Evolutionary conservation across 2,113 vertebrate genomes (phyloP), one percentile per base, ranked within the genome.

Genomic region (Chloebia gouldiae): DNA sequence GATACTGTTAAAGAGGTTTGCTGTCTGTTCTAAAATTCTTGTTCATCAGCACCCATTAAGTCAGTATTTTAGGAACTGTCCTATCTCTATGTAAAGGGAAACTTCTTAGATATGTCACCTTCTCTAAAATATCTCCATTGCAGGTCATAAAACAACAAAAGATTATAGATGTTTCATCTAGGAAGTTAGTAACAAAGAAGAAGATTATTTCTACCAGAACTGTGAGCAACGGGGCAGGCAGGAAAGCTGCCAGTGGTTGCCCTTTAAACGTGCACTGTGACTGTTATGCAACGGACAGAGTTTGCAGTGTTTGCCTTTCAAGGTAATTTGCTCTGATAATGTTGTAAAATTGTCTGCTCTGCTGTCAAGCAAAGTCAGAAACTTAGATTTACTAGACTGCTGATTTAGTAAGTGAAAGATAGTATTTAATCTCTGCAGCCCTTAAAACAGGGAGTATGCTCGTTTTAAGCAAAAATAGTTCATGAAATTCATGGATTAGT

Each of bases 231-330:
- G 96, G 95, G 84, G 94, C 98, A 72, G 97, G 97, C 89, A 97
- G 96, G 78, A 99, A 97, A 96, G 81, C 97, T 92, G 56, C 94
- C 72, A 92, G 95, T 51, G 80, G 97, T 11, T 98, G 97, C 85
- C 97, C 95, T 39, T 69, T 95, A 64, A 95, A 78, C 69, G 93
- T 98, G 96, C 98, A 97, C 90, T 99, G 99, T 96, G 98, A 97
- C 97, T 99, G 99, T 97, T 99, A 98, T 6, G 97, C 97, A 87
- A 99, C 98, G 3, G 99, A 99, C 73, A 98, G 98, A 42, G 98
- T 99, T 94, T 99, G 99, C 98, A 99, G 98, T 87, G 77, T 99
- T 98, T 99, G 99, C 96, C 96, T 99, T 98, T 98, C 99, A 93
- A 99, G 99, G 99, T 99, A 97, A 98, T 73, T 64, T 94, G 75